Evolutionary conservation across 1,140 invertebrate genomes (phyloP).

Genomic region (Eupristina koningsbergeri): DNA sequence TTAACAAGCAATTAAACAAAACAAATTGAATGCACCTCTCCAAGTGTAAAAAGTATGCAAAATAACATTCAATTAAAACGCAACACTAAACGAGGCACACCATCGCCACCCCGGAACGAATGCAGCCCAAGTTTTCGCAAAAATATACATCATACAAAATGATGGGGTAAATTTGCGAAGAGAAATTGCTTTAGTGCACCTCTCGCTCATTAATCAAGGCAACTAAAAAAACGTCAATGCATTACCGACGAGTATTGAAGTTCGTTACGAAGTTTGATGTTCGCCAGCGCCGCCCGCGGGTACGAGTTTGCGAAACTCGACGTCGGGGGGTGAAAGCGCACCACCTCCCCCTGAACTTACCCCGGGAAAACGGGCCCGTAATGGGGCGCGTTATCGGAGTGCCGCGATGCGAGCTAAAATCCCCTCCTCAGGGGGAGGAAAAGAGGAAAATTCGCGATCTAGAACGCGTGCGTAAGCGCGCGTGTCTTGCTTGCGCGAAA

Average conservation of each 20-base stretch:
- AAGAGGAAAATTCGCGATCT: neutral
- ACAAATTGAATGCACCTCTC: neutral
- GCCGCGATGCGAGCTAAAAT: neutral
- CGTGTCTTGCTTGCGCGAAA: neutral
- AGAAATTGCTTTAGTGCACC: constrained; percentile 19
- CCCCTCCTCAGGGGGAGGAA: neutral
- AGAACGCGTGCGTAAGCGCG: neutral
- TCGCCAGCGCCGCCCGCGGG: constrained; percentile 23
- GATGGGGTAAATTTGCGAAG: constrained; percentile 13
- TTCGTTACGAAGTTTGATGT: constrained; percentile 52
- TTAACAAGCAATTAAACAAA: neutral
- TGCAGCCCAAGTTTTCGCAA: neutral
- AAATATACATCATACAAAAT: constrained; percentile 26
- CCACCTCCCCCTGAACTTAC: constrained; percentile 20
- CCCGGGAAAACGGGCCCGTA: constrained; percentile 35
- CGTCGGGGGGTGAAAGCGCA: neutral
- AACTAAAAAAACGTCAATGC: constrained; percentile 43
- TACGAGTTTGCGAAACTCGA: constrained; percentile 48
- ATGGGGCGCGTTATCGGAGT: constrained; percentile 39
- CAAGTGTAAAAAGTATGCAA: neutral
- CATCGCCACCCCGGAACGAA: neutral
- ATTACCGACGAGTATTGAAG: constrained; percentile 49
- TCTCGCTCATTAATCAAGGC: constrained; percentile 45
- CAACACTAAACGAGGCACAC: neutral
- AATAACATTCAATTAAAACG: neutral